These are phyloP conservation scores for Amniataba percoides DNA, from an alignment of 2,797 vertebrate species.

Conservation along the genomic window DNA sequence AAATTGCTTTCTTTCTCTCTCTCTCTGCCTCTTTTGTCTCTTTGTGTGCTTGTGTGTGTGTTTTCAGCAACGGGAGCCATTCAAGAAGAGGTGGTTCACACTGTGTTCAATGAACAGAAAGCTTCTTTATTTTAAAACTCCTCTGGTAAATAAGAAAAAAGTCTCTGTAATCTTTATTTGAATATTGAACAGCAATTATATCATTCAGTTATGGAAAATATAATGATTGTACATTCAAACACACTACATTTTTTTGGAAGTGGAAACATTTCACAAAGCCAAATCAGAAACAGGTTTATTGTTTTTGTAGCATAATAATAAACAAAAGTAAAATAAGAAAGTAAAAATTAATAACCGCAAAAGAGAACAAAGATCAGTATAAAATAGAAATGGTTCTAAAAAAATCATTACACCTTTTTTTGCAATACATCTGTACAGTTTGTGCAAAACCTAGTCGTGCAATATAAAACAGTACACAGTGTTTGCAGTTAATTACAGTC, in stretches of 20 bases:
- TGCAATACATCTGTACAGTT: no score
- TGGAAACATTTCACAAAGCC: not conserved
- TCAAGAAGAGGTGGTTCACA: conserved; percentile 93
- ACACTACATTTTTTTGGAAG: not conserved
- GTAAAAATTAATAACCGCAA: no score
- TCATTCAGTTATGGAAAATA: not conserved
- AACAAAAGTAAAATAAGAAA: no score
- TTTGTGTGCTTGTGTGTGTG: conserved; percentile 6
- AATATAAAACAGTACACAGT: not conserved
- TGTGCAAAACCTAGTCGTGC: not conserved
- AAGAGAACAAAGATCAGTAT: no score
- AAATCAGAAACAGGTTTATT: no score
- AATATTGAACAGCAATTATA: not conserved
- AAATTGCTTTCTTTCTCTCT: not conserved
- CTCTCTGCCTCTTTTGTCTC: not conserved
- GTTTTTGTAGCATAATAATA: no score
- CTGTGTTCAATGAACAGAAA: conserved; percentile 88
- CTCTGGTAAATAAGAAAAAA: conserved; percentile 84
- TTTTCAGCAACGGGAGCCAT: conserved; percentile 90
- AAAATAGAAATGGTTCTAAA: no score
- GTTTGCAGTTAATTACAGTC: not conserved
- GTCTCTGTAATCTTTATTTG: no score
- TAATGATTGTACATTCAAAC: not conserved
- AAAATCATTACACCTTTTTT: no score
- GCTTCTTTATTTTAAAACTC: conserved; percentile 91